phyloP scores from a whole-genome alignment of 2,797 vertebrate species.

The Todus mexicanus region DNA sequence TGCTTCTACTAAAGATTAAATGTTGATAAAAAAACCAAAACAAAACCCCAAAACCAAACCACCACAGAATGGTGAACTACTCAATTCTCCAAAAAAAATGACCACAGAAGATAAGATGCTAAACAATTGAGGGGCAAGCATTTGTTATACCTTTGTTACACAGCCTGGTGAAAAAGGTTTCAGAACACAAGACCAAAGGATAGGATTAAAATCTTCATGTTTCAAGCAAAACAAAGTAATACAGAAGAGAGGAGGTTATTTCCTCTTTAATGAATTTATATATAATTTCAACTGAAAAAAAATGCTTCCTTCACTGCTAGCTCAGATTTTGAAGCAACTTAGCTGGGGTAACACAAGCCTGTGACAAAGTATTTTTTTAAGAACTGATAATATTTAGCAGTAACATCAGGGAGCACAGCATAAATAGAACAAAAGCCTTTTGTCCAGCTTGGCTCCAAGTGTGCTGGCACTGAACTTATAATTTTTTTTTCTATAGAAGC shows the following conservation, averaged over 20 bases:
- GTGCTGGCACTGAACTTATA: not conserved
- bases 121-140: not conserved
- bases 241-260: not conserved
- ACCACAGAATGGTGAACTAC: not conserved
- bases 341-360: not conserved
- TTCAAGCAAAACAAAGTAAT: not conserved
- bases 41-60: not conserved
- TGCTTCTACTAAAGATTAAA: not conserved
- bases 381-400: not conserved
- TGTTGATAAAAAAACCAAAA: not conserved
- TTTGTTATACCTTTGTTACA: not conserved
- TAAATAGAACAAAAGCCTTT: not conserved
- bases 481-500: not conserved
- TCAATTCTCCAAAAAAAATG: not conserved
- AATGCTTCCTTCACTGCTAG: not conserved
- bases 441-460: not conserved
- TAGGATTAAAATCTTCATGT: not conserved
- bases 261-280: not conserved
- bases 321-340: not conserved
- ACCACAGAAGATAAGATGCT: not conserved
- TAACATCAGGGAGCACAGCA: not conserved
- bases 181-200: not conserved
- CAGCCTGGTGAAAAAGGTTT: not conserved
- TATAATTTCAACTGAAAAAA: not conserved
- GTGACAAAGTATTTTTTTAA: fast-evolving